Evolutionary conservation across 2,113 vertebrate species (phyloP).

Genomic region (Proteles cristata): DNA sequence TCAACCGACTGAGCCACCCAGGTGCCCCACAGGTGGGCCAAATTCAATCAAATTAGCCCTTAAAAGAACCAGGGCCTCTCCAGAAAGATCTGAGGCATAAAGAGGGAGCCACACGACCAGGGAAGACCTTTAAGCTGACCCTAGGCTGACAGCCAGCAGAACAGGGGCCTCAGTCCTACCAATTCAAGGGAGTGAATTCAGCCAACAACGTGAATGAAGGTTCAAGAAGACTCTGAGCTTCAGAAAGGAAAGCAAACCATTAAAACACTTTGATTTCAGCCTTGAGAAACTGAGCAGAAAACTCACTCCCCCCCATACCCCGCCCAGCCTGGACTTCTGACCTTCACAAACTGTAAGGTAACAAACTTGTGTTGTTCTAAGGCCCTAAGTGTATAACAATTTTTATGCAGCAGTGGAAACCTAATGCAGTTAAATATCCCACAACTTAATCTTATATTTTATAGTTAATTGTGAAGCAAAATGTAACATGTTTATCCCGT

Average conservation of each 20-base stretch:
- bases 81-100: not conserved
- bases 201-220: too few species aligned
- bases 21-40: not conserved
- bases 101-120: not conserved
- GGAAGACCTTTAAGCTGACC: not conserved
- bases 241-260: not conserved
- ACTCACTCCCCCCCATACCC: not conserved
- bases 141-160: not conserved
- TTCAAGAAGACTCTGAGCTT: not conserved
- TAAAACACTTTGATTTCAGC: not conserved
- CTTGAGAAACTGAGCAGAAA: not conserved
- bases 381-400: not conserved
- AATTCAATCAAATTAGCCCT: not conserved
- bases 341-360: not conserved
- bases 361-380: not conserved
- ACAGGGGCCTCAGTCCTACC: not conserved
- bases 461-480: not conserved
- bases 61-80: not conserved
- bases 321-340: not conserved
- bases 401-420: not conserved
- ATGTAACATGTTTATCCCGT: not conserved
- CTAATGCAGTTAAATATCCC: not conserved
- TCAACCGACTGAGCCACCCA: too few species aligned
- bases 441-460: not conserved
- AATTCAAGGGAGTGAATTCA: not conserved